Base-by-base conservation (phyloP, 2,888 invertebrate species). In the Ephialtes manifestator region DNA sequence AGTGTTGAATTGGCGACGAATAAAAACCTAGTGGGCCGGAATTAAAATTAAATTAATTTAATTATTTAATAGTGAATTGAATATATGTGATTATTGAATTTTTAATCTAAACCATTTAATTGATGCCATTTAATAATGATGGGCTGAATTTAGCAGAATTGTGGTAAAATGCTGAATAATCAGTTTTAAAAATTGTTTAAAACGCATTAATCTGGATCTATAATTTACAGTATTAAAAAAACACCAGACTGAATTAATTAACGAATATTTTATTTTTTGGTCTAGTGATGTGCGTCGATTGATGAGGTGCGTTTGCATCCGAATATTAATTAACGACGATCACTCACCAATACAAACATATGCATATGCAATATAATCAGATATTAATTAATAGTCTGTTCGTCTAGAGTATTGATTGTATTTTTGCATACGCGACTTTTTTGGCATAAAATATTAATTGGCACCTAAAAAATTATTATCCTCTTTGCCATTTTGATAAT, bases 331-430 rank as follows among this genome's bases (percentile, higher is more conserved):
- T 15, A 28, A 31, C 60, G n/a, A 15, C 11, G 15, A 28, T 31
- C 28, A 31, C 60, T 60, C 60, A 60, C 31, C 11, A 60, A 15
- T 31, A n/a, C 31, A 35, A 63, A 63, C n/a, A 63, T 35, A 35
- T 35, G 60, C 60, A 63, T 63, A 63, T 35, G 60, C 60, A 63
- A 4, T n/a, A 63, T 35, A 63, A 63, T 63, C 31, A 63, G 31
- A 63, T 4, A 63, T 63, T 63, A 63, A 63, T 35, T n/a, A 63
- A 35, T 8, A 31, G 18, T 51, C 51, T 18, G 51, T 18, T 31
- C 31, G 60, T 31, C 1, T 1, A 15, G 4, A 31, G 10, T 15
- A 28, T 28, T 31, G 60, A 31, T 60, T 5, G 24, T 15, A 11
- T 15, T 13, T 28, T 31, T n/a, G n/a, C 35, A 5, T n/a, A n/a